These are phyloP conservation scores for Dascyllus trimaculatus DNA, from an alignment of 2,113 vertebrate genomes.

Conservation along the genomic window DNA sequence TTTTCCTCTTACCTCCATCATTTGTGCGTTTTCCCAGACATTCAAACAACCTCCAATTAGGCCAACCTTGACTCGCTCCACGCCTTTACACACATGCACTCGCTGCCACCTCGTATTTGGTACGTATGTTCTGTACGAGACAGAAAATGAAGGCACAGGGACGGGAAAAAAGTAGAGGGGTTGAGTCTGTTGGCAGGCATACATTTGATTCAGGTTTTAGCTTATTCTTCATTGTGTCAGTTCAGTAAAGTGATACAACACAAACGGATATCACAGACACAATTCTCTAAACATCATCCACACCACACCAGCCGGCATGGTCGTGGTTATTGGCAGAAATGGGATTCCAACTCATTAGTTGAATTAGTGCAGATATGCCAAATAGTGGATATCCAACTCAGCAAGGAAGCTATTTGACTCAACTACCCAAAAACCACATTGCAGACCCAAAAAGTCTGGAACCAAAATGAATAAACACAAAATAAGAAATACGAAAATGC, in stretches of 20 bases:
- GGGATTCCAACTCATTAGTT: conserved; percentile 22
- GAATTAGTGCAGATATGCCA: conserved; percentile 46
- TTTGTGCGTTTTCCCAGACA: conserved; percentile 71
- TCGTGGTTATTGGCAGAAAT: conserved; percentile 50
- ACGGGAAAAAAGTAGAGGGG: neutral
- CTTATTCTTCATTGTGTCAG: conserved; percentile 26
- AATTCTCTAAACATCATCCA: conserved; percentile 35
- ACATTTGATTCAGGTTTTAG: conserved; percentile 12
- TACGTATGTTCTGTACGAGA: conserved; percentile 2
- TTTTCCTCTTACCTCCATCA: conserved; percentile 70
- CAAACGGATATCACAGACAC: too few relatives aligned
- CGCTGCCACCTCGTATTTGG: conserved; percentile 15
- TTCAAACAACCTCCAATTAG: conserved; percentile 77
- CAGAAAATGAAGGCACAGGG: neutral
- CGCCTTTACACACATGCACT: conserved; percentile 26
- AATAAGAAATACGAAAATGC: neutral
- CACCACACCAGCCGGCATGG: conserved; percentile 33
- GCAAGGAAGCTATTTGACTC: conserved; percentile 38
- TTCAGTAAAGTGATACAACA: conserved; percentile 22
- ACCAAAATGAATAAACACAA: too few relatives aligned
- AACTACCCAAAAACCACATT: neutral
- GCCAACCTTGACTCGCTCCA: conserved; percentile 67
- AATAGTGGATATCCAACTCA: conserved; percentile 40
- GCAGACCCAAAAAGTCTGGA: too few relatives aligned
- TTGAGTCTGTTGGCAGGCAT: neutral